These are phyloP conservation scores for Lepeophtheirus nordmannii DNA, from an alignment of 2,888 invertebrate species.

Conservation along the genomic window DNA sequence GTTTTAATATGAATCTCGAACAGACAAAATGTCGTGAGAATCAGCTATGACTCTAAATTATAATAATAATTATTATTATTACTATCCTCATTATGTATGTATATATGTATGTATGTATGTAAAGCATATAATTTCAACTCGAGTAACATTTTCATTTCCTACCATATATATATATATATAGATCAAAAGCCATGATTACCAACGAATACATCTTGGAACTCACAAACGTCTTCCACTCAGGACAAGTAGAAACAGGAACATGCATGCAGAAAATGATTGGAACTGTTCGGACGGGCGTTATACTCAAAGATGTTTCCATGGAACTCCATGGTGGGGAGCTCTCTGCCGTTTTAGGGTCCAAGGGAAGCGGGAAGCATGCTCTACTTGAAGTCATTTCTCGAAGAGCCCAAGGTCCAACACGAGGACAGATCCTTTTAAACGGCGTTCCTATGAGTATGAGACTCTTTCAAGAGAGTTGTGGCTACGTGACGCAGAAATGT, in stretches of 20 bases:
- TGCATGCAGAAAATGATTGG: slow-evolving; percentile 58
- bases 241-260: slow-evolving; percentile 66
- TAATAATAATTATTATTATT: too few relatives aligned
- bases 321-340: slow-evolving; percentile 83
- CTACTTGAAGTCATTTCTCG: slow-evolving; percentile 68
- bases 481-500: slow-evolving; percentile 71
- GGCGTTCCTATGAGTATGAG: slow-evolving; percentile 64
- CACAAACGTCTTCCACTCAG: slow-evolving; percentile 72
- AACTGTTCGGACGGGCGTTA: slow-evolving; percentile 62
- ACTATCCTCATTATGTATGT: too few relatives aligned
- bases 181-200: slow-evolving; percentile 34
- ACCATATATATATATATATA: not conserved
- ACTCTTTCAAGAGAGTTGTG: slow-evolving; percentile 65
- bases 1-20: too few relatives aligned
- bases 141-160: too few relatives aligned
- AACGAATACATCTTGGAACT: slow-evolving; percentile 73
- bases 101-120: too few relatives aligned
- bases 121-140: too few relatives aligned
- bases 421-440: slow-evolving; percentile 77
- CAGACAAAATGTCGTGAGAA: too few relatives aligned
- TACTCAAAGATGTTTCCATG: slow-evolving; percentile 79
- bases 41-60: too few relatives aligned
- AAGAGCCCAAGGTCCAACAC: slow-evolving; percentile 55
- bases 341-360: slow-evolving; percentile 77
- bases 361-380: slow-evolving; percentile 87